Base-by-base conservation (phyloP, 2,888 invertebrate genomes). In the Drosophila meridiana region DNA sequence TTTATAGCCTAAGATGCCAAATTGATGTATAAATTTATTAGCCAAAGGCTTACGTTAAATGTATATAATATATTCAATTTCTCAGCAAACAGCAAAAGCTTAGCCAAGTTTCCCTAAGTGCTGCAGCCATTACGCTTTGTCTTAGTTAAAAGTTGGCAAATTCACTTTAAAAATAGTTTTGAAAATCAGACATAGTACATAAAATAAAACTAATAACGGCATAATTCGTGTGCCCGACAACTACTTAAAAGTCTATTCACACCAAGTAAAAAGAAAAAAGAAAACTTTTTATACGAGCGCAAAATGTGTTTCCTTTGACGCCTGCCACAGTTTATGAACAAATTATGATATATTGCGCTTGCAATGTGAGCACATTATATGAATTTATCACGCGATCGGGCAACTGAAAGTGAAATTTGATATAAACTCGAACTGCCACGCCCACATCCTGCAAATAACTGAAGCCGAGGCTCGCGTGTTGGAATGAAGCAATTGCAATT, bases 391-490 rank as follows among this genome's bases (percentile, higher is more conserved):
- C 42, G 62, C 48, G 34, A 56, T 30, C 62, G 36, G 45, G 45
- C 8, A 43, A 45, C 26, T 28, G 1, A 58, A 58, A 75, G 26
- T 76, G 72, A 65, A 76, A 76, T 76, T 65, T 71, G 47, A 73
- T 77, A 69, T 72, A 68, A n/a, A 63, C 55, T 53, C 7, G 11
- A 32, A 11, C 45, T 8, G 42, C 9, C 4, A 43, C 42, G 42
- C 42, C 42, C 40, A 20, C 38, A 13, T 4, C 38, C 36, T 11
- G 0, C 4, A 36, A 0, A 36, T 11, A 20, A 20, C 20, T 20
- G 20, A 20, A 20, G 20, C 20, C 20, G 20, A 20, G 30, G 48
- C 28, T 48, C n/a, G 28, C 48, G 48, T 43, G 57, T 30, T 47
- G 53, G 47, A 42, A 61, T 65, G 59, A 26, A 2, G 3, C 43